Evolutionary conservation across 2,888 invertebrate species (phyloP), one percentile per base, ranked within the genome.

Genomic region (Platynereis dumerilii): DNA sequence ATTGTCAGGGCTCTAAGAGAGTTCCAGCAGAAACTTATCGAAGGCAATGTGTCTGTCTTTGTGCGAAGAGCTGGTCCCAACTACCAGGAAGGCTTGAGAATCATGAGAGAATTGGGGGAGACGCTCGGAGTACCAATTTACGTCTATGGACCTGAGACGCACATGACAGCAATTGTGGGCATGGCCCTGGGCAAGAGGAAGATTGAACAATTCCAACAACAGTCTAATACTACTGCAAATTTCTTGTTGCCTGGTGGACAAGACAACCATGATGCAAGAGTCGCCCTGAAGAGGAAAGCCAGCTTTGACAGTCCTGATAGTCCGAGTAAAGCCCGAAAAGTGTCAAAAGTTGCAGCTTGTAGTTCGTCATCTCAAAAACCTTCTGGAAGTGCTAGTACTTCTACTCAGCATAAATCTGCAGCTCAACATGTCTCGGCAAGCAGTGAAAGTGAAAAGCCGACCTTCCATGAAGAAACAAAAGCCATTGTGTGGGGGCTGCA

Each of bases 401-500:
- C n/a, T n/a, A n/a, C n/a, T n/a, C n/a, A n/a, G n/a, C n/a, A n/a
- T n/a, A n/a, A n/a, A n/a, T n/a, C n/a, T n/a, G n/a, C n/a, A n/a
- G n/a, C n/a, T n/a, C n/a, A n/a, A n/a, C n/a, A n/a, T n/a, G n/a
- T n/a, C n/a, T n/a, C n/a, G n/a, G n/a, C n/a, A n/a, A n/a, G n/a
- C n/a, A n/a, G n/a, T n/a, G n/a, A n/a, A n/a, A n/a, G n/a, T n/a
- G n/a, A n/a, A n/a, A n/a, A n/a, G n/a, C 39, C 58, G 22, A 64
- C 95, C 69, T 95, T 96, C 60, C 29, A 24, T 45, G 20, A 12
- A n/a, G 20, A 89, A 67, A 97, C 96, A 15, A 93, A 92, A 82
- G 91, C 96, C 15, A 95, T 99, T 78, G 91, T 99, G 24, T 99
- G 98, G 98, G 99, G 99, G 69, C 96, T 99, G 95, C 99, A 99